Evolutionary conservation across 2,797 vertebrate species (phyloP).

Genomic region (Caiman crocodilus): DNA sequence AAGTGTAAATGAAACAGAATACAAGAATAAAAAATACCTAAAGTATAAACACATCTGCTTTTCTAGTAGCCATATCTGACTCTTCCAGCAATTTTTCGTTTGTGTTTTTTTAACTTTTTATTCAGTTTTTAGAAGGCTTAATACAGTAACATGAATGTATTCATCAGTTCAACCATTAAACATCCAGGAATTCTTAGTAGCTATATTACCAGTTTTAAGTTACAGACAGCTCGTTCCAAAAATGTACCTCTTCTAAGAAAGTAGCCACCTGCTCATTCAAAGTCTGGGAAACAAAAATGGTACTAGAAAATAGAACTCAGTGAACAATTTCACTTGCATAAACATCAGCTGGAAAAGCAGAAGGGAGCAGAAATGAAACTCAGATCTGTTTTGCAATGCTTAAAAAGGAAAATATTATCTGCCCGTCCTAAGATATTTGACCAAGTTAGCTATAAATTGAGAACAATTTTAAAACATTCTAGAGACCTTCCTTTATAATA

Average conservation of each 20-base stretch:
- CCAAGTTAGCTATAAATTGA: neutral
- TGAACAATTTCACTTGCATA: neutral
- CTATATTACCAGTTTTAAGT: constrained; percentile 26
- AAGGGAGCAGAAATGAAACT: neutral
- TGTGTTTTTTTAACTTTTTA: neutral
- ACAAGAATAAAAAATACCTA: constrained; percentile 16
- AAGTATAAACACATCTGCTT: constrained; percentile 49
- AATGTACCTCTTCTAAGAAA: constrained; percentile 30
- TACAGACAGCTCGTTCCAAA: constrained; percentile 16
- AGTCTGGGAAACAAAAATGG: neutral
- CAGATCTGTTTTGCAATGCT: neutral
- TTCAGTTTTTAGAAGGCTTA: neutral
- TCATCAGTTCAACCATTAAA: constrained; percentile 2
- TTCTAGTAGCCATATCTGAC: constrained; percentile 12
- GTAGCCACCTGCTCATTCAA: constrained; percentile 19
- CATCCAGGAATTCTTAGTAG: constrained; percentile 15
- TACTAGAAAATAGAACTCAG: neutral
- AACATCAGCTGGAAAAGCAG: neutral
- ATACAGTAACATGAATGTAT: constrained; percentile 3
- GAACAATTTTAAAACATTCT: neutral
- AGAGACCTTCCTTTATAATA: neutral
- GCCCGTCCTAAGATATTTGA: neutral
- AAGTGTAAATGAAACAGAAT: constrained; percentile 6
- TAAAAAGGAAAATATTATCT: neutral
- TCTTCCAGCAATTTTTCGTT: neutral